phyloP scores from a whole-genome alignment of 92 coral and sea anemone species.

The Zoanthus gigantus region DNA sequence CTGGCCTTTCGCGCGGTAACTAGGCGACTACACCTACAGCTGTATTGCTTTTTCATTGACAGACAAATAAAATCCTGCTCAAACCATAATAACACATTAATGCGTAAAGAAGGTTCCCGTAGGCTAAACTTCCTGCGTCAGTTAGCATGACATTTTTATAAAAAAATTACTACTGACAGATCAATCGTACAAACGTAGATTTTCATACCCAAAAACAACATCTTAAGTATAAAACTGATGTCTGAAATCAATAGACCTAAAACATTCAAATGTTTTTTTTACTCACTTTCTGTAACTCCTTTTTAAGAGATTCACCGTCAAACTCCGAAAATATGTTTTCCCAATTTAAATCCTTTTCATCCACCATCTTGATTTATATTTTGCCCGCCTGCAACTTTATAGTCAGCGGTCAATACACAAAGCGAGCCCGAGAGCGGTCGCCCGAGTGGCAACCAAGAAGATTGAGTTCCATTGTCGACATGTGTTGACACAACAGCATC shows the following conservation, averaged over 20 bases:
- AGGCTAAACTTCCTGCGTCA: too few relatives aligned
- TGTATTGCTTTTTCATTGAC: too few relatives aligned
- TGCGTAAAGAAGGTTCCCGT: too few relatives aligned
- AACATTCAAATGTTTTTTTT: background rate
- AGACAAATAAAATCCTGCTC: too few relatives aligned
- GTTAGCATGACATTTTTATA: too few relatives aligned
- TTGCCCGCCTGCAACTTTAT: background rate
- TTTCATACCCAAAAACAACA: too few relatives aligned
- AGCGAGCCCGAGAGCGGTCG: too few relatives aligned
- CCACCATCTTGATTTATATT: conserved; percentile 61
- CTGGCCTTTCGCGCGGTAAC: too few relatives aligned
- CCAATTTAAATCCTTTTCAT: background rate
- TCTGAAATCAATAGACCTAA: background rate
- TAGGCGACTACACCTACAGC: too few relatives aligned
- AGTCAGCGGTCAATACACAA: background rate
- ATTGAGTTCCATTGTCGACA: background rate
- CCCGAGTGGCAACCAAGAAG: background rate
- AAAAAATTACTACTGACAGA: too few relatives aligned
- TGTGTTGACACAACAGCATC: background rate
- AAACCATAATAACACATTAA: too few relatives aligned
- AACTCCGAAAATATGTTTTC: conserved; percentile 2
- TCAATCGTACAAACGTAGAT: too few relatives aligned
- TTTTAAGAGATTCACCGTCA: conserved; percentile 1
- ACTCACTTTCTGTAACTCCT: conserved; percentile 7
- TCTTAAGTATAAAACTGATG: background rate